Evolutionary conservation across 1,140 invertebrate genomes (phyloP).

Genomic region (Pinna nobilis): DNA sequence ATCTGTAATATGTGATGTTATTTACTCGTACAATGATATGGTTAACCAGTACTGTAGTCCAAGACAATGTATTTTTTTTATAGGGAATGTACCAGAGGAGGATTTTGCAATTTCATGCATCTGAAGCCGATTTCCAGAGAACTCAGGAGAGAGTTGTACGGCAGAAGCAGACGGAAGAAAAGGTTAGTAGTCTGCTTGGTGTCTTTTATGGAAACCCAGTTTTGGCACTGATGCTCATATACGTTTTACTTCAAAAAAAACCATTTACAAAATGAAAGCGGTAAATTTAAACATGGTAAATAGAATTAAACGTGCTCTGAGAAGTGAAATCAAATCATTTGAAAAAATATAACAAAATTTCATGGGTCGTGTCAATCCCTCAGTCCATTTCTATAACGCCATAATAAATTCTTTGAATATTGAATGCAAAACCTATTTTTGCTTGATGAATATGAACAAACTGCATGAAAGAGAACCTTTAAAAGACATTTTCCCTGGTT

Average conservation of each 20-base stretch:
- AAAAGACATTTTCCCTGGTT: too few relatives aligned
- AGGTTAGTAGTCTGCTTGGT: conserved; percentile 38
- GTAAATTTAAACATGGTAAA: background rate
- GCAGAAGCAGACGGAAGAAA: conserved; percentile 74
- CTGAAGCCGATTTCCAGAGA: conserved; percentile 96
- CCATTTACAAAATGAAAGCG: background rate
- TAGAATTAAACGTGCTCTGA: background rate
- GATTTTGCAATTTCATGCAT: conserved; percentile 99
- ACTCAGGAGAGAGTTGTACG: conserved; percentile 87
- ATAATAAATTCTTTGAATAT: too few relatives aligned
- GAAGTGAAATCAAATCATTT: background rate
- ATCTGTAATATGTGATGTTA: too few relatives aligned
- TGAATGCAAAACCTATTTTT: too few relatives aligned
- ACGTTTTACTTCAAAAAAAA: background rate
- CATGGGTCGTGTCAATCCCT: too few relatives aligned
- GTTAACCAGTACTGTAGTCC: too few relatives aligned
- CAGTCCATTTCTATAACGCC: too few relatives aligned
- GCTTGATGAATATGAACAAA: too few relatives aligned
- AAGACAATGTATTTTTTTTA: conserved; percentile 53
- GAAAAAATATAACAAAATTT: background rate
- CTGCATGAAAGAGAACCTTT: too few relatives aligned
- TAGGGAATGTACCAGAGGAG: conserved; percentile 96
- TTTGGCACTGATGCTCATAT: background rate
- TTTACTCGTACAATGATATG: too few relatives aligned
- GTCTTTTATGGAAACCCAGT: background rate